A percentile compares a stretch with the other conserved stretches of the same genome.
phyloP scores from a whole-genome alignment of 1,140 invertebrate genomes.

The Leptinotarsa undecemlineata region DNA sequence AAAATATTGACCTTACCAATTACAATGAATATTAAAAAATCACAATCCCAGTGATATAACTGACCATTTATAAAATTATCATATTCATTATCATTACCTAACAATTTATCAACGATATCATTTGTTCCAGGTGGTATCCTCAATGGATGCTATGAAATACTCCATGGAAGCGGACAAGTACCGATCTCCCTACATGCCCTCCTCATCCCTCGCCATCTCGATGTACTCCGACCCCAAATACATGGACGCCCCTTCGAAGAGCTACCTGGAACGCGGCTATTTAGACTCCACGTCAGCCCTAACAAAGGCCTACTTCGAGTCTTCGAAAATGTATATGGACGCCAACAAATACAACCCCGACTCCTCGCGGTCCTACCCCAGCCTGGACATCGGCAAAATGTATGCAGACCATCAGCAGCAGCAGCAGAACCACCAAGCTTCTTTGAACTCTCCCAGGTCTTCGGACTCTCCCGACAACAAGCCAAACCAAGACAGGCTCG shows the following conservation, averaged over 20 bases:
- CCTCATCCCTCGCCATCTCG: conserved; percentile 64
- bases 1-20: too few species aligned
- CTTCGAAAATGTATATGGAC: conserved; percentile 78
- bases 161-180: conserved; percentile 77
- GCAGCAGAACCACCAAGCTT: conserved; percentile 55
- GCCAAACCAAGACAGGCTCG: conserved; percentile 59
- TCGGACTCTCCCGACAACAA: conserved; percentile 67
- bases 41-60: too few species aligned
- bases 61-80: too few species aligned
- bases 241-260: conserved; percentile 64
- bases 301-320: conserved; percentile 78
- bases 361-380: conserved; percentile 50
- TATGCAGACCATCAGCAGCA: conserved; percentile 56
- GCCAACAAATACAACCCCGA: conserved; percentile 63
- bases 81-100: too few species aligned
- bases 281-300: conserved; percentile 68
- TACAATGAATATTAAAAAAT: too few species aligned
- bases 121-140: conserved; percentile 66
- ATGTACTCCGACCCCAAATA: conserved; percentile 73
- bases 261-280: conserved; percentile 70
- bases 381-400: conserved; percentile 72
- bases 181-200: conserved; percentile 69
- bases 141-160: conserved; percentile 79
- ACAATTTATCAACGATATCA: too few species aligned
- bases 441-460: conserved; percentile 61